These are phyloP conservation scores for Teinopalpus imperialis DNA, from an alignment of 2,888 invertebrate genomes.

Conservation along the genomic window DNA sequence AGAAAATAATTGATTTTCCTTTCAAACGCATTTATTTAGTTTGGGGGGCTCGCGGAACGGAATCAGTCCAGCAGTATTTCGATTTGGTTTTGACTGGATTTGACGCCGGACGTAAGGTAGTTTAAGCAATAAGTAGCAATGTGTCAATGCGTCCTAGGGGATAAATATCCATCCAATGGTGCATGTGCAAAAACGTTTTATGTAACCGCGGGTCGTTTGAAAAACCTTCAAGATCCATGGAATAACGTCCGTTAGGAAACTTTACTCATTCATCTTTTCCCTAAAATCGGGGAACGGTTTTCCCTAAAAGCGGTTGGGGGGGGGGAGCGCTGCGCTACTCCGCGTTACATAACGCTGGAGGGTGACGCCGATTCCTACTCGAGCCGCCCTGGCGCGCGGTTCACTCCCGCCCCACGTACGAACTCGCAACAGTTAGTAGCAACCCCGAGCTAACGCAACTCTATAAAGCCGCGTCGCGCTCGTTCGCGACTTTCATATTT, in stretches of 20 bases:
- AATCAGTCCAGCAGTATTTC: too few relatives aligned
- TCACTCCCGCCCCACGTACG: constrained; percentile 39
- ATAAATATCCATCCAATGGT: too few relatives aligned
- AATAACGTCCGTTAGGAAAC: constrained; percentile 73
- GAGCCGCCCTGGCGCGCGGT: constrained; percentile 56
- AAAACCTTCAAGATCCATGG: constrained; percentile 67
- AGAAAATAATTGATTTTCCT: too few relatives aligned
- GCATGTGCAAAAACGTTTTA: constrained; percentile 64
- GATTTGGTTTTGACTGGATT: too few relatives aligned
- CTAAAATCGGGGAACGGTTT: constrained; percentile 62
- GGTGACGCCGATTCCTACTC: constrained; percentile 54
- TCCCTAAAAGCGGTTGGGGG: constrained; percentile 70
- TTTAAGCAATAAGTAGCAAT: too few relatives aligned
- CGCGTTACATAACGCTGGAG: constrained; percentile 65
- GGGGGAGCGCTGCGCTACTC: constrained; percentile 59
- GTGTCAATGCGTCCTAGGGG: too few relatives aligned
- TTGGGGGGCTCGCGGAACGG: too few relatives aligned
- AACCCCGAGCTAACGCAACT: constrained; percentile 32
- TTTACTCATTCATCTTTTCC: constrained; percentile 80
- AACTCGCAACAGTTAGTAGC: constrained; percentile 34
- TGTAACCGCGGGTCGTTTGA: constrained; percentile 62
- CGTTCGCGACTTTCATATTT: constrained; percentile 28
- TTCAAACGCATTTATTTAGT: too few relatives aligned
- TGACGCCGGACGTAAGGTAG: too few relatives aligned
- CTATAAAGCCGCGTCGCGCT: constrained; percentile 26